Evolutionary conservation across 1,140 invertebrate species (phyloP), one percentile per base, ranked within the genome.

Genomic region (Aethina tumida): DNA sequence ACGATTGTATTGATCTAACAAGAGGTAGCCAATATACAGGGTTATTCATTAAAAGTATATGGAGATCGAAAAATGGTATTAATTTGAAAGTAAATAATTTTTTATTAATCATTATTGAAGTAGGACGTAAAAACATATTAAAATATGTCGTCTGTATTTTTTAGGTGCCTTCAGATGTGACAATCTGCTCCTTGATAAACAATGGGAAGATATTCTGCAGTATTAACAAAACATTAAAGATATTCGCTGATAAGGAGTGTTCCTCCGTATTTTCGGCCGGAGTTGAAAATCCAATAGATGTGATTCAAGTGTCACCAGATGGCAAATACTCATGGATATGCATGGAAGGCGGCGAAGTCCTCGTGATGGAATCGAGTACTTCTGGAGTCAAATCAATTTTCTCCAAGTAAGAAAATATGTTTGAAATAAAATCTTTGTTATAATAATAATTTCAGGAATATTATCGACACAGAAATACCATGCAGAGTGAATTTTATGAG

Each of bases 191-290:
- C 9, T 4, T 39, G 3, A 30, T 42, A 16, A 4, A 42, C 16
- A 36, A 32, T 24, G 36, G 36, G 4, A 10, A 26, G 5, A 21
- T 49, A 12, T 40, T 43, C 28, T 52, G 45, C 12, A 21, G 22
- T 2, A 35, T 45, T 19, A 28, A 46, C 22, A 43, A 40, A 13
- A 26, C 26, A 5, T 5, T 52, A 12, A 32, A 29, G 10, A 28
- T 43, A 21, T 52, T 52, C 38, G 17, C 36, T 9, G 32, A 49
- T 33, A 27, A 31, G 17, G n/a, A 38, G n/a, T 43, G 47, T 8
- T 34, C 36, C 3, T 13, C 46, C n/a, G 12, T 29, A 27, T 49
- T 43, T 33, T 41, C 36, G 38, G 40, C 24, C n/a, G 21, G 15
- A 17, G 40, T 52, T 27, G 36, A 49, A 6, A 31, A 38, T n/a